These are phyloP conservation scores for Onychostoma macrolepis DNA, from an alignment of 2,113 vertebrate species.

Conservation along the genomic window DNA sequence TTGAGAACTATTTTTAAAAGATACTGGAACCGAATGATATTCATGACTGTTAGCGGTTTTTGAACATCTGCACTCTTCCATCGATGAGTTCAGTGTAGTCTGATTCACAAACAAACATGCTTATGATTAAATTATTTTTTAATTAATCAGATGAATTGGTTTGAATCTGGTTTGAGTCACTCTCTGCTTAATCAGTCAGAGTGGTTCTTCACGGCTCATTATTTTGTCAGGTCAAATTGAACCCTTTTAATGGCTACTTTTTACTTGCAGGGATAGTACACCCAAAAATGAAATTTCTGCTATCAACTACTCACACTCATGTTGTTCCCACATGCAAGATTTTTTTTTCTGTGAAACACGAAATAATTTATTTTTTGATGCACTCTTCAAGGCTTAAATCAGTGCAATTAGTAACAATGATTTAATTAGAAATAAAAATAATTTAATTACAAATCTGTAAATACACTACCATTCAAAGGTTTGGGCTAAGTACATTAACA, in stretches of 20 bases:
- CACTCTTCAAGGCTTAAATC: not conserved
- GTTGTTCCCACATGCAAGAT: not conserved
- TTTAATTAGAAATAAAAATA: not conserved
- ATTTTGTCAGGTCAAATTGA: not conserved
- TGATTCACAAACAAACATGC: not conserved
- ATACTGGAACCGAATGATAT: constrained; percentile 15
- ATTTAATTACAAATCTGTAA: not conserved
- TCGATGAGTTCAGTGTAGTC: not conserved
- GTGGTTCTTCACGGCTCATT: not conserved
- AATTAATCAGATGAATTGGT: not conserved
- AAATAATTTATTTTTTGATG: not conserved
- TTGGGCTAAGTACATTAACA: not conserved
- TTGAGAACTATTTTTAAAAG: constrained; percentile 4
- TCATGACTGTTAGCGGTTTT: not conserved
- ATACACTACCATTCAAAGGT: not conserved
- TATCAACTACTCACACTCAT: not conserved
- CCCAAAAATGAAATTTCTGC: not conserved
- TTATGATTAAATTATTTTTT: not conserved
- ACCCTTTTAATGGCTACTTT: not conserved
- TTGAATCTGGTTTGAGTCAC: not conserved
- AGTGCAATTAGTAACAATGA: not conserved
- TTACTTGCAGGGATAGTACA: not conserved
- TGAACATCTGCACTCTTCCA: constrained; percentile 1
- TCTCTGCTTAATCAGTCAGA: not conserved
- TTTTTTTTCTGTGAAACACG: not conserved